phyloP scores from a whole-genome alignment of 2,797 vertebrate species.

The Delichon dasypus region DNA sequence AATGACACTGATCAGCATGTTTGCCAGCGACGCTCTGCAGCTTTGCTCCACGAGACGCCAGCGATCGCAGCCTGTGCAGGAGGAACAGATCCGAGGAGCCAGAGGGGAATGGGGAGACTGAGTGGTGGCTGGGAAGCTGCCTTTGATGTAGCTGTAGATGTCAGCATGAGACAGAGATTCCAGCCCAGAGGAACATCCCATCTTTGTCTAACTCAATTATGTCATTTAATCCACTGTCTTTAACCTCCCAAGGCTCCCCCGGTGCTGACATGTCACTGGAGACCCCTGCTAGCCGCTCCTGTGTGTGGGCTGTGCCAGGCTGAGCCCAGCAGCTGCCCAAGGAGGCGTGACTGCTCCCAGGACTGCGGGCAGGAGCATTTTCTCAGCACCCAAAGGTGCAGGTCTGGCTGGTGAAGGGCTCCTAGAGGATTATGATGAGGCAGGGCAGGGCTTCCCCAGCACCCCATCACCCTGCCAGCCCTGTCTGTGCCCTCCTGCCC shows the following conservation, averaged over 20 bases:
- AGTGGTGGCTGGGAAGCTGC: neutral
- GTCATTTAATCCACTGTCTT: neutral
- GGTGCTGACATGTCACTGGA: fast-evolving
- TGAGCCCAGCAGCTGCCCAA: neutral
- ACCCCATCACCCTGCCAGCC: neutral
- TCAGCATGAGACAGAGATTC: neutral
- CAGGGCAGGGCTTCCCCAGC: neutral
- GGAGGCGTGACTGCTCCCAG: neutral
- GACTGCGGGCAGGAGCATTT: neutral
- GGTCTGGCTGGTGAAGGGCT: neutral
- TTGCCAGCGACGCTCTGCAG: neutral
- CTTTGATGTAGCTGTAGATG: conserved; percentile 38
- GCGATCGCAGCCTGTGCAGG: neutral
- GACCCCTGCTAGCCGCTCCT: fast-evolving
- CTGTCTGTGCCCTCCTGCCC: neutral
- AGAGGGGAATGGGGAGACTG: neutral
- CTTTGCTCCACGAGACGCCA: neutral
- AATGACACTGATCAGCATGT: neutral
- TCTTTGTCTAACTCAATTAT: neutral
- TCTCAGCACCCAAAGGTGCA: neutral
- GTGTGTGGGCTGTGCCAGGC: neutral
- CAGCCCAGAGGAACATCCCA: neutral
- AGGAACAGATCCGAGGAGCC: neutral
- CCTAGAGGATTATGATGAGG: neutral
- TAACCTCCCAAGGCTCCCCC: neutral